A percentile compares a stretch with the other conserved stretches of the same genome.
These are phyloP conservation scores for Atherinosoma microstoma DNA, from an alignment of 2,797 vertebrate genomes.

Conservation along the genomic window DNA sequence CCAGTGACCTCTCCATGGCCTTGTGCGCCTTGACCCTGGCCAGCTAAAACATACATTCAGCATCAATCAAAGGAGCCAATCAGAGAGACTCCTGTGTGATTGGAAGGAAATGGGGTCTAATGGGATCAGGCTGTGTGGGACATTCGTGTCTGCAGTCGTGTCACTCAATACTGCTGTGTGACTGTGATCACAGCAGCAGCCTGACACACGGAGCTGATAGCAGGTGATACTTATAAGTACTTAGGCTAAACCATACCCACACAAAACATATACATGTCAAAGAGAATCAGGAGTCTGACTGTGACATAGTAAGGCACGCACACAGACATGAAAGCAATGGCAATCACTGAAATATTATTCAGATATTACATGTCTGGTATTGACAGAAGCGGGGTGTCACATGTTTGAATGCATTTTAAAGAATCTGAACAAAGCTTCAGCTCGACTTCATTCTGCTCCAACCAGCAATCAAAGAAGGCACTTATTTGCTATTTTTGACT, in stretches of 20 bases:
- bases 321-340: background rate
- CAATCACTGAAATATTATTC: constrained; percentile 2
- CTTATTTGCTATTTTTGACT: constrained; percentile 56
- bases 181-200: constrained; percentile 61
- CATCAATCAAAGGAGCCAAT: constrained; percentile 77
- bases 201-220: constrained; percentile 52
- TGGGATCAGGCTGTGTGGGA: constrained; percentile 79
- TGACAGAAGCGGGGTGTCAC: background rate
- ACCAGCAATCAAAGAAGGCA: constrained; percentile 20
- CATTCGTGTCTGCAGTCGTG: constrained; percentile 57
- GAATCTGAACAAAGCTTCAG: constrained; percentile 1
- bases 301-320: constrained; percentile 35
- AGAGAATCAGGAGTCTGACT: constrained; percentile 51
- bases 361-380: background rate
- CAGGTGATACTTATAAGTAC: constrained; percentile 57
- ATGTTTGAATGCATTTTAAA: background rate
- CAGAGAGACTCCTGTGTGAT: constrained; percentile 66
- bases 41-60: constrained; percentile 54
- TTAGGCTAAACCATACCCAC: constrained; percentile 45
- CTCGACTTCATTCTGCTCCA: constrained; percentile 17
- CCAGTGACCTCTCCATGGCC: constrained; percentile 56
- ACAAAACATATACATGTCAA: constrained; percentile 52
- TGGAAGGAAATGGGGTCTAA: constrained; percentile 81
- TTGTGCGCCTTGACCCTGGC: constrained; percentile 31
- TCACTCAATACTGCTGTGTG: constrained; percentile 70